These are phyloP conservation scores for Corapipo altera DNA, from an alignment of 2,113 vertebrate species.

Conservation along the genomic window DNA sequence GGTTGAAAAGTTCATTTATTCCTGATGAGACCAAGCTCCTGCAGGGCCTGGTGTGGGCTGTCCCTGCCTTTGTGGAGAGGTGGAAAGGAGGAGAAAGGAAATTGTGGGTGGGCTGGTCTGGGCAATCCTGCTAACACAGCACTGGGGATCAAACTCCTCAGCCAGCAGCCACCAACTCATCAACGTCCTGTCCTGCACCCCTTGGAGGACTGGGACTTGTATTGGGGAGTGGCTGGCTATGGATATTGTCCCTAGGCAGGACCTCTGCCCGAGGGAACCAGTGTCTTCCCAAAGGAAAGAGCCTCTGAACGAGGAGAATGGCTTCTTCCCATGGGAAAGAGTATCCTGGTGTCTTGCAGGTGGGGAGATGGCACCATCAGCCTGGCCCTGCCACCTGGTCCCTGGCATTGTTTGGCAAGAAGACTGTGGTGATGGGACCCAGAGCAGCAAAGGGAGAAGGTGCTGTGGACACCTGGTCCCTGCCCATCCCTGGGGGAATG, in stretches of 20 bases:
- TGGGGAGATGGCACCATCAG: rapidly evolving
- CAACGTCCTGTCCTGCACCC: neutral
- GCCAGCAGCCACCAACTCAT: neutral
- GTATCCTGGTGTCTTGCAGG: neutral
- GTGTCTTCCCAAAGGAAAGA: neutral
- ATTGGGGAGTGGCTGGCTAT: rapidly evolving
- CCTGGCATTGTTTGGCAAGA: neutral
- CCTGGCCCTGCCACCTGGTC: neutral
- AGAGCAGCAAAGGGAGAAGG: neutral
- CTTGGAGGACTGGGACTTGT: neutral
- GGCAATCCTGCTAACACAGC: neutral
- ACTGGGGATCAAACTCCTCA: neutral
- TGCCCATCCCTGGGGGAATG: neutral
- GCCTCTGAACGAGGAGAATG: neutral
- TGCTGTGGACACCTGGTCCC: neutral
- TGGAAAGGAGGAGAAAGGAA: neutral
- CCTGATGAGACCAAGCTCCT: too few species aligned
- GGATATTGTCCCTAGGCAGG: too few species aligned
- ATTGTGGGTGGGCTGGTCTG: neutral
- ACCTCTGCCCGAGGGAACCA: neutral
- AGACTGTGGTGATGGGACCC: rapidly evolving
- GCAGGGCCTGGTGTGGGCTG: neutral
- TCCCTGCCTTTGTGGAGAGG: neutral
- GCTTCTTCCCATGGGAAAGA: neutral
- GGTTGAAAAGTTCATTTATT: neutral